Evolutionary conservation across 2,888 invertebrate genomes (phyloP), one percentile per base, ranked within the genome.

Genomic region (Cerastis leucographa): DNA sequence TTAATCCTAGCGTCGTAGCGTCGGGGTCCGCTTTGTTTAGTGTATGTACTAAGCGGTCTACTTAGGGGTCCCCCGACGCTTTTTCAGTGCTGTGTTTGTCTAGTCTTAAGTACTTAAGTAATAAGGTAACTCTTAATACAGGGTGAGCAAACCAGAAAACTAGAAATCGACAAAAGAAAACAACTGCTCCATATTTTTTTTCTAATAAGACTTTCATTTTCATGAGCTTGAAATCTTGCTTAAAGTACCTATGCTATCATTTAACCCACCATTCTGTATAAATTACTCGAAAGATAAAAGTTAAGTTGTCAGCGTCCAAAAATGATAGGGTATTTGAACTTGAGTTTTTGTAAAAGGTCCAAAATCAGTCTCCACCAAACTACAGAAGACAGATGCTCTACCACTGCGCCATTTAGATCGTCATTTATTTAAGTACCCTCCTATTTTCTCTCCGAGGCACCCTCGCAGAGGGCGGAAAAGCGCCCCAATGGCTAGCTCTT

Each of bases 391-490:
- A 84, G 54, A 42, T 65, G 46, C n/a, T 46, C 42, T 6, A 42
- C 49, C 69, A 51, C 56, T n/a, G 29, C 35, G 78, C 80, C 67
- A 64, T 71, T 84, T 80, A 79, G 49, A 67, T 84, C 79, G 56
- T 67, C 80, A 84, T 80, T 80, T 79, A 80, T 80, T 80, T 67
- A 84, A 80, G 67, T 79, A 71, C 79, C 70, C 80, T 66, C 66
- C 70, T 64, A 80, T 84, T 84, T 80, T 40, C 56, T 56, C 56
- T 29, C 40, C 25, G 54, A 74, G 49, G 49, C 61, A 42, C 70
- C 59, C 70, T 56, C 67, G 19, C 25, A 44, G 40, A 49, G 70
- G 71, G 67, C 67, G 79, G 84, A 25, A 70, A 68, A 40, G 12
- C 77, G 80, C 56, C 54, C 25, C 49, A 64, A 84, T 71, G 44